Percentiles rank a stretch among this genome's conserved stretches.
phyloP scores from a whole-genome alignment of 2,888 invertebrate species.

The Hypsopygia costalis region DNA sequence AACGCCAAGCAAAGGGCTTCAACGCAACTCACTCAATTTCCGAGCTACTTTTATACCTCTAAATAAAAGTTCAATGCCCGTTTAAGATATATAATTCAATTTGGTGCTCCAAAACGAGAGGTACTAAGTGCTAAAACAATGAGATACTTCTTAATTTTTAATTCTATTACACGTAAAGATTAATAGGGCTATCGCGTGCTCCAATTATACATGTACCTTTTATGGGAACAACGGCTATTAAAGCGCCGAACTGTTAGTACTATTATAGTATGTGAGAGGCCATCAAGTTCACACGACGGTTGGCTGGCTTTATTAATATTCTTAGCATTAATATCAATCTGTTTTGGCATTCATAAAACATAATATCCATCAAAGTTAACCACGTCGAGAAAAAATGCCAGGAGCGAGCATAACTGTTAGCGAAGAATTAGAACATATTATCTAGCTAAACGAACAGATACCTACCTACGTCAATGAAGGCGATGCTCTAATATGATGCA shows the following conservation, averaged over 20 bases:
- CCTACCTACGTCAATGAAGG: no score
- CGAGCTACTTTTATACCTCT: background rate
- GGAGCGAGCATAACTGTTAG: no score
- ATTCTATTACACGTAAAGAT: constrained; percentile 44
- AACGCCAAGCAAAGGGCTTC: constrained; percentile 5
- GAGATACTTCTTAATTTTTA: constrained; percentile 43
- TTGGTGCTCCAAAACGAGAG: constrained; percentile 18
- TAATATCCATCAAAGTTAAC: constrained; percentile 27
- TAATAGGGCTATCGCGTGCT: constrained; percentile 64
- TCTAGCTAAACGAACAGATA: no score
- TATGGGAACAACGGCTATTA: constrained; percentile 53
- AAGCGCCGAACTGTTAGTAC: constrained; percentile 24
- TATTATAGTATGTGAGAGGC: constrained; percentile 16
- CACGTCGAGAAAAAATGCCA: no score
- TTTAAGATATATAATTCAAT: constrained; percentile 27
- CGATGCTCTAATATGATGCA: no score
- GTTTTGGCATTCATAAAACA: constrained; percentile 22
- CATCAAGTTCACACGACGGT: constrained; percentile 46
- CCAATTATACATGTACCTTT: constrained; percentile 47
- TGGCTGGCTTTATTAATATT: constrained; percentile 42
- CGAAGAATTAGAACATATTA: no score
- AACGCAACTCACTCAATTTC: background rate
- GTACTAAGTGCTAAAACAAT: constrained; percentile 29
- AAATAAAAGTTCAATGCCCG: constrained; percentile 28
- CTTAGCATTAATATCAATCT: constrained; percentile 38